Evolutionary conservation across 2,797 vertebrate genomes (phyloP), one percentile per base, ranked within the genome.

Genomic region (Coluber constrictor): DNA sequence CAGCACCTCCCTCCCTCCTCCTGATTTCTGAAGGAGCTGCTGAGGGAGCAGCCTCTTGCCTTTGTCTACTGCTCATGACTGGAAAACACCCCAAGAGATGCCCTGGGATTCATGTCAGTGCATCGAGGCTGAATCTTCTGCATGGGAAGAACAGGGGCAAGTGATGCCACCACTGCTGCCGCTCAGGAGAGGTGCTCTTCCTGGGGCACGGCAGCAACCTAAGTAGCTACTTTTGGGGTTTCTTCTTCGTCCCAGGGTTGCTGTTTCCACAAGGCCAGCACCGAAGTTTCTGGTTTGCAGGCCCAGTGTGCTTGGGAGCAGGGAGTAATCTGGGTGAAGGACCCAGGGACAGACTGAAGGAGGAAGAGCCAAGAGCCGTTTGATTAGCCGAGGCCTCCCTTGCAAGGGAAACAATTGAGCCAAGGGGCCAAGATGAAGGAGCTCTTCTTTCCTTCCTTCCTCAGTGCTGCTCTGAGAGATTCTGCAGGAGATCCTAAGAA

Each of bases 51-150:
- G 92, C 89, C 90, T 90, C 93, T 90, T 92, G 59, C 23, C 96
- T 96, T 96, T 96, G 96, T 97, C 96, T 95, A 61, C 89, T 94
- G 95, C 93, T 94, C 94, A 92, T 93, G 90, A 90, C 86, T 93
- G 63, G 92, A 86, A 90, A 91, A 79, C 59, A n/a, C n/a, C 23
- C 89, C 13, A 7, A 32, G 63, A n/a, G 29, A 70, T 6, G 66
- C 13, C n/a, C 66, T 2, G 29, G 2, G n/a, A 70, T 70, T 16
- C n/a, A 6, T 32, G n/a, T 8, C 66, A 70, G n/a, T 7, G n/a
- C n/a, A 3, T 32, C 5, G 7, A 74, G n/a, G 66, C 66, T 20
- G 70, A 20, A 37, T 74, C 32, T 20, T 32, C 70, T 20, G 70
- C 32, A 3, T 37, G n/a, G 66, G 5, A 32, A 70, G 29, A 70